Percentiles rank a stretch among this genome's conserved stretches.
Conservation (phyloP, 2,797 vertebrate genomes). For the Taeniopygia guttata region DNA sequence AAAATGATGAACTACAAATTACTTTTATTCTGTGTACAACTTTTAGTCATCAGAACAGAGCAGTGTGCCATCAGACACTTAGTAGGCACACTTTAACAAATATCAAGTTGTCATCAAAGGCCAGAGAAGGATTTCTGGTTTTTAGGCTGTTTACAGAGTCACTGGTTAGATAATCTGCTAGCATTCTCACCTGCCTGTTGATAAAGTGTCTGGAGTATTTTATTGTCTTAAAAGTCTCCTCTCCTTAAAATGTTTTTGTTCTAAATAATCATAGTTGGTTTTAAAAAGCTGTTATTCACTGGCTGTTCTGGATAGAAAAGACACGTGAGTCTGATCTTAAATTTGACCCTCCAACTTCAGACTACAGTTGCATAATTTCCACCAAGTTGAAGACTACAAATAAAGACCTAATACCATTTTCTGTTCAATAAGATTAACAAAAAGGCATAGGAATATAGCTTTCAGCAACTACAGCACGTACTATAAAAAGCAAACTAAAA, state of each 20-base stretch:
- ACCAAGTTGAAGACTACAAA: neutral
- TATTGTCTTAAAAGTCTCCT: neutral
- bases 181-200: neutral
- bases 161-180: neutral
- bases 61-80: neutral
- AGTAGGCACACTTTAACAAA: neutral
- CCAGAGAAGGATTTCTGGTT: neutral
- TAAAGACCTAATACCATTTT: neutral
- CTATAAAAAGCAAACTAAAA: neutral
- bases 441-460: neutral
- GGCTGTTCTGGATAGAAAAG: neutral
- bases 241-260: neutral
- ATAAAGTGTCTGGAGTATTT: neutral
- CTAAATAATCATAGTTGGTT: neutral
- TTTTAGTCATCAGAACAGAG: neutral
- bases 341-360: neutral
- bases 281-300: neutral
- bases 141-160: neutral
- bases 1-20: neutral
- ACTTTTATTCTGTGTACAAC: neutral
- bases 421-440: neutral
- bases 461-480: neutral
- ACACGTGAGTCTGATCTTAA: neutral
- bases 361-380: neutral
- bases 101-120: neutral